Evolutionary conservation across 35 echinoderm and acorn worm species (phyloP).

Genomic region (Ophiothrix spiculata): DNA sequence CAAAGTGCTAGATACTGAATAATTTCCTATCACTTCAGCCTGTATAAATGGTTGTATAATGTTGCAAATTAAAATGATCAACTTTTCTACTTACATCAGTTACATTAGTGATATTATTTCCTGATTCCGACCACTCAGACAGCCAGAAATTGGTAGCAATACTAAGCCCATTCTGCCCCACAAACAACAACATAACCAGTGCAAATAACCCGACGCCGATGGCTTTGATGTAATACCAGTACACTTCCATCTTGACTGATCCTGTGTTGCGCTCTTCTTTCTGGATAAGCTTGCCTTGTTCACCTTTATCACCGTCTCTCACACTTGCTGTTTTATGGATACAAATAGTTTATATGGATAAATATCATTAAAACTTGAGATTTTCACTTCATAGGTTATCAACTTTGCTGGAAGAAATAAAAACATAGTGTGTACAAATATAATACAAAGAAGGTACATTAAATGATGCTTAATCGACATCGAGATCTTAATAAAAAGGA

Average conservation of each 20-base stretch:
- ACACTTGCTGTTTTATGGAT: conserved; percentile 15
- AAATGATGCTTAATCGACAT: too few species aligned
- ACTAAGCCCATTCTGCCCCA: conserved; percentile 36
- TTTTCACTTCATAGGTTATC: too few species aligned
- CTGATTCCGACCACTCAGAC: conserved; percentile 81
- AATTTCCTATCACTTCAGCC: too few species aligned
- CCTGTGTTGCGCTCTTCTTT: conserved; percentile 82
- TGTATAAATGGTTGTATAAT: too few species aligned
- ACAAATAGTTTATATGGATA: too few species aligned
- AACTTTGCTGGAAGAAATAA: too few species aligned
- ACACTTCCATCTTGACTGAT: conserved; percentile 69
- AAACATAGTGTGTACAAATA: too few species aligned
- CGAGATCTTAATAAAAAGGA: too few species aligned
- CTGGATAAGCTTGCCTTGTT: conserved; percentile 60
- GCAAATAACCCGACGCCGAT: conserved; percentile 43
- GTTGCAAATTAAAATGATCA: neutral
- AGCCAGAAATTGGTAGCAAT: conserved; percentile 88
- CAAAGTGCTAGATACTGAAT: too few species aligned
- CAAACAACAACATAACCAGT: conserved; percentile 15
- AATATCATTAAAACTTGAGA: too few species aligned
- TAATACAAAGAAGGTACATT: too few species aligned
- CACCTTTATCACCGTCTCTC: neutral
- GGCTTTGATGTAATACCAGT: conserved; percentile 67
- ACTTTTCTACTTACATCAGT: conserved; percentile 24
- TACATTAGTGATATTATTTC: conserved; percentile 29